Percentiles rank a stretch among this genome's conserved stretches.
Evolutionary conservation across 2,797 vertebrate genomes (phyloP).

Genomic region (Notamacropus eugenii): DNA sequence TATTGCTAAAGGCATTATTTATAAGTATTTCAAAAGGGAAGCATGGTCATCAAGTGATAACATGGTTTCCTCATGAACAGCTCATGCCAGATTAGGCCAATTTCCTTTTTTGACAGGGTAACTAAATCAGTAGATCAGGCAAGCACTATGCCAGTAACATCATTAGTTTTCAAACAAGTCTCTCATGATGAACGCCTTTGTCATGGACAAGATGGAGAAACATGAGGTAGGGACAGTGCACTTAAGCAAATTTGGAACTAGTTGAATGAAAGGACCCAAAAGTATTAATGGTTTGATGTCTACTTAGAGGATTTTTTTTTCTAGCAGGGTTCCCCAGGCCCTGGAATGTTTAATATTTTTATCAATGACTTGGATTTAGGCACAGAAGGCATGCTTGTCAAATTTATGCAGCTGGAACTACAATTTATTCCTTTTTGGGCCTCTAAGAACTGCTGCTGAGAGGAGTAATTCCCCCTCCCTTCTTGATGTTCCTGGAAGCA

Average conservation of each 20-base stretch:
- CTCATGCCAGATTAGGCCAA: background rate
- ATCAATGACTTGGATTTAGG: background rate
- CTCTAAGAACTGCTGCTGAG: background rate
- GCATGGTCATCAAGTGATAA: background rate
- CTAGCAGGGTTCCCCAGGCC: background rate
- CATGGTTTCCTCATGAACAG: background rate
- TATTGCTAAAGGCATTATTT: background rate
- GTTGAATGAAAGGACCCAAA: background rate
- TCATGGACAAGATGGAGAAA: background rate
- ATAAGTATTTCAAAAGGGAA: background rate
- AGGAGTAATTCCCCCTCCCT: background rate
- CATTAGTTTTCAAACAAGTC: background rate
- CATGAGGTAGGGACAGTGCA: background rate
- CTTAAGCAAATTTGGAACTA: background rate
- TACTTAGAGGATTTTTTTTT: background rate
- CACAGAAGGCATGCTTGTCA: background rate
- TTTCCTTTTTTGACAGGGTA: background rate
- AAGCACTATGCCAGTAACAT: background rate
- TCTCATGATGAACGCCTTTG: background rate
- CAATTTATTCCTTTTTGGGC: background rate
- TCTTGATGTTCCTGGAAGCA: background rate
- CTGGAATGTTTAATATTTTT: background rate
- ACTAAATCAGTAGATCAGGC: background rate
- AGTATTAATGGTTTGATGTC: background rate
- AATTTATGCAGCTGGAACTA: background rate